These are phyloP conservation scores for Philypnodon macrostomus DNA, from an alignment of 2,797 vertebrate genomes.

Conservation along the genomic window DNA sequence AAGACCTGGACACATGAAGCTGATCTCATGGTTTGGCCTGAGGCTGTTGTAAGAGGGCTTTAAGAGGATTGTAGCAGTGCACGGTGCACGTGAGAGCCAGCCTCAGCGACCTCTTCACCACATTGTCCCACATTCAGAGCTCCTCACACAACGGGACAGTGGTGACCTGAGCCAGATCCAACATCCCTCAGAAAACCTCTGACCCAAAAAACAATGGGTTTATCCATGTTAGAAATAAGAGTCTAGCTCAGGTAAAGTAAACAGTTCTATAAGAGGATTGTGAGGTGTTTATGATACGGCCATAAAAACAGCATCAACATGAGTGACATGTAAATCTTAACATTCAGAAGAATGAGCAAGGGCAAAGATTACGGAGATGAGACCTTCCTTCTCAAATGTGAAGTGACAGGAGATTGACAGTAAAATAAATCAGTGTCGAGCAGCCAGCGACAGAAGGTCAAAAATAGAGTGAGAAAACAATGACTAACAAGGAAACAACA, in stretches of 20 bases:
- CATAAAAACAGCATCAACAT: constrained; percentile 36
- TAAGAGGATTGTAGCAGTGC: constrained; percentile 74
- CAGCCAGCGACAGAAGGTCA: constrained; percentile 64
- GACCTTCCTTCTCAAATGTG: constrained; percentile 59
- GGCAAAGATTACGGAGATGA: constrained; percentile 63
- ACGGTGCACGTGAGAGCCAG: constrained; percentile 63
- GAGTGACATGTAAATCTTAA: constrained; percentile 43
- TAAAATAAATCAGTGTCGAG: constrained; percentile 73
- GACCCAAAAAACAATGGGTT: background rate
- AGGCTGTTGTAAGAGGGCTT: constrained; percentile 57
- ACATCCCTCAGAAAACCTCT: background rate
- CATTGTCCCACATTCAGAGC: constrained; percentile 58
- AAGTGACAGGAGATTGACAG: constrained; percentile 79
- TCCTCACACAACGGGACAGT: constrained; percentile 14
- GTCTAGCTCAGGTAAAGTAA: background rate
- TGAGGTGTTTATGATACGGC: background rate
- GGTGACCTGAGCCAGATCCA: constrained; percentile 21
- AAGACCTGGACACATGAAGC: too few relatives aligned
- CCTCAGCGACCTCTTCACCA: constrained; percentile 51
- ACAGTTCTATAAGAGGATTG: background rate
- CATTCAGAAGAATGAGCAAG: constrained; percentile 72
- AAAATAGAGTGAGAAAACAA: constrained; percentile 73
- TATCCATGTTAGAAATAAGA: background rate
- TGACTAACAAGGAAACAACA: constrained; percentile 63
- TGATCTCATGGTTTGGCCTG: constrained; percentile 62